A percentile compares a stretch with the other conserved stretches of the same genome.
Conservation (phyloP, 2,888 invertebrate genomes). For the Nysson spinosus region DNA sequence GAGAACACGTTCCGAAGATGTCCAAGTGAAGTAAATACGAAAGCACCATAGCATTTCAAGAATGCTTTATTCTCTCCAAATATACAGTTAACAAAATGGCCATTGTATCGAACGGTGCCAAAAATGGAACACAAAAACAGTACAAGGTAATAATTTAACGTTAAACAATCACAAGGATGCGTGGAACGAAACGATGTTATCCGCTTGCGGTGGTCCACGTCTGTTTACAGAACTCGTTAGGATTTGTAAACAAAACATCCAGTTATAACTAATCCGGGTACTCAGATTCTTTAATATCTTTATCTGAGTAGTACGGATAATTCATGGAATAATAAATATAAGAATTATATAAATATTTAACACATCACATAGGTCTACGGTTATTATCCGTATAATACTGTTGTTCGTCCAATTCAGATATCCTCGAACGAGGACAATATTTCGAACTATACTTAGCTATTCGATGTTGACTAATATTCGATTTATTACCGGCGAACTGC, state of each 20-base stretch:
- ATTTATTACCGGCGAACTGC: too few species aligned
- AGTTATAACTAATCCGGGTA: neutral
- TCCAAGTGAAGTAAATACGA: neutral
- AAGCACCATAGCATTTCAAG: slow-evolving; percentile 15
- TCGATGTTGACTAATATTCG: too few species aligned
- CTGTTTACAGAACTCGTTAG: neutral
- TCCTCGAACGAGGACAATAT: too few species aligned
- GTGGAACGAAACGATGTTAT: neutral
- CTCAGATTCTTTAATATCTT: neutral
- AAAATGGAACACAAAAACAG: slow-evolving; percentile 15
- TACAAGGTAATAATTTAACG: slow-evolving; percentile 2
- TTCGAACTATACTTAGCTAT: too few species aligned
- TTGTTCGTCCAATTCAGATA: too few species aligned
- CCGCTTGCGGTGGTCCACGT: neutral
- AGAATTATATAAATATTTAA: too few species aligned
- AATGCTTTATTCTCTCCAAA: slow-evolving; percentile 52
- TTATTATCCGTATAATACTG: too few species aligned
- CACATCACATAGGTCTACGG: too few species aligned
- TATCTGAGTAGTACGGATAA: too few species aligned
- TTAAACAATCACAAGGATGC: neutral
- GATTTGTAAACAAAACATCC: neutral
- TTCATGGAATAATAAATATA: too few species aligned
- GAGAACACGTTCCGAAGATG: neutral
- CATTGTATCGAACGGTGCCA: neutral
- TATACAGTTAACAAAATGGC: slow-evolving; percentile 41